Percentiles rank a stretch among this genome's conserved stretches.
phyloP scores from a whole-genome alignment of 2,113 vertebrate species.

The Bufo gargarizans region DNA sequence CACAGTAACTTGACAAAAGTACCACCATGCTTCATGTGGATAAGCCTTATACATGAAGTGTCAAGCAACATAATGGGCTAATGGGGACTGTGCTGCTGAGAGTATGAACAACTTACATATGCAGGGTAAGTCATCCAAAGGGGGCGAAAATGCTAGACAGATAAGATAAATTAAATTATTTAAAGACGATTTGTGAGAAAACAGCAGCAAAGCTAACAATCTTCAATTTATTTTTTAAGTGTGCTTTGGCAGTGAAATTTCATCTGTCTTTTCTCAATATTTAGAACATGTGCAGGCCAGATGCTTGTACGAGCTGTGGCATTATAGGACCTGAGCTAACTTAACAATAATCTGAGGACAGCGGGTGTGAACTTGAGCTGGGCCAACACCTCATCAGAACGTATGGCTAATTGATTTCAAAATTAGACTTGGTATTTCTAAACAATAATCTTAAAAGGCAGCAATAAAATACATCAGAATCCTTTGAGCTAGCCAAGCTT shows the following conservation, averaged over 20 bases:
- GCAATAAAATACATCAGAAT: conserved; percentile 88
- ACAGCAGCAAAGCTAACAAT: conserved; percentile 73
- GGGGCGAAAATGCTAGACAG: conserved; percentile 1
- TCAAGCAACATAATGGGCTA: conserved; percentile 51
- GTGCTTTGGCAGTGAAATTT: conserved; percentile 72
- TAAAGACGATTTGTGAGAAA: conserved; percentile 73
- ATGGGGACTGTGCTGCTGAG: conserved; percentile 13
- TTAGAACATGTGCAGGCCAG: conserved; percentile 87
- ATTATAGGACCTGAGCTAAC: conserved; percentile 75
- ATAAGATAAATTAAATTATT: conserved; percentile 52
- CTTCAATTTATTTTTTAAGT: conserved; percentile 71
- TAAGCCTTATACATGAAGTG: conserved; percentile 52
- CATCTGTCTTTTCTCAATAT: conserved; percentile 71
- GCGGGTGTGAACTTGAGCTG: conserved; percentile 87
- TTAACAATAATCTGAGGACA: conserved; percentile 87
- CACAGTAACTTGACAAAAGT: conserved; percentile 55
- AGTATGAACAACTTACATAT: neutral
- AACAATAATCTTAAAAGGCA: conserved; percentile 91
- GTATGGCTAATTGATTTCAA: conserved; percentile 91
- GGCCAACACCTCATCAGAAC: conserved; percentile 89
- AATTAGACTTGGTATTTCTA: conserved; percentile 89
- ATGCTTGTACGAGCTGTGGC: conserved; percentile 72
- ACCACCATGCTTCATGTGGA: conserved; percentile 44
- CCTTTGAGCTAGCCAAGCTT: conserved; percentile 85
- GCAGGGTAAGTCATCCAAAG: neutral